These are phyloP conservation scores for Drosophila setifemur DNA, from an alignment of 1,140 invertebrate species.

Conservation along the genomic window DNA sequence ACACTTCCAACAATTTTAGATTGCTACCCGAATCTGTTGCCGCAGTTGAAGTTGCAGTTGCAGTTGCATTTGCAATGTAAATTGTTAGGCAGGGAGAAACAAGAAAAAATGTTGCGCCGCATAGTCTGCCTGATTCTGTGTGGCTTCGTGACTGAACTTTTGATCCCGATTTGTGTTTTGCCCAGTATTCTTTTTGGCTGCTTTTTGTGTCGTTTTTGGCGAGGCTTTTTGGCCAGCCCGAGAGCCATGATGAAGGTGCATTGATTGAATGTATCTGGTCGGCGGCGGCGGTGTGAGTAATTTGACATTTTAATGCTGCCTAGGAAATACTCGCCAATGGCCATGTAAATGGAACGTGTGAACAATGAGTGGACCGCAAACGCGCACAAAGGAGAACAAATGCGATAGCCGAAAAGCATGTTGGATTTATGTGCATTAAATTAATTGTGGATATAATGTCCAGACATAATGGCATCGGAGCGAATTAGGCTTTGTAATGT, in stretches of 20 bases:
- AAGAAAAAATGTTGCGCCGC: slow-evolving; percentile 39
- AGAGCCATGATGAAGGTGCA: slow-evolving; percentile 61
- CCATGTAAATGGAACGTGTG: slow-evolving; percentile 76
- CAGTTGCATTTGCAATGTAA: slow-evolving; percentile 31
- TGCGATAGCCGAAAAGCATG: neutral
- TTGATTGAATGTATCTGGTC: slow-evolving; percentile 60
- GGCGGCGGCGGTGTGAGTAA: slow-evolving; percentile 38
- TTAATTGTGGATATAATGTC: slow-evolving; percentile 46
- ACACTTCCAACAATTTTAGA: slow-evolving; percentile 26
- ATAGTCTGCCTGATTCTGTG: slow-evolving; percentile 61
- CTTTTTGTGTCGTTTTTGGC: slow-evolving; percentile 20
- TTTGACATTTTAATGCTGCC: slow-evolving; percentile 74
- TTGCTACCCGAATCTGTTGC: neutral
- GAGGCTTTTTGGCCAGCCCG: slow-evolving; percentile 17
- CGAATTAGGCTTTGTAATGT: slow-evolving; percentile 65
- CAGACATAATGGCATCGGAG: slow-evolving; percentile 34
- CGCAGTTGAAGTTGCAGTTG: slow-evolving; percentile 13
- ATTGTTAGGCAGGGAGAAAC: slow-evolving; percentile 8
- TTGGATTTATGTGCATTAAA: slow-evolving; percentile 56
- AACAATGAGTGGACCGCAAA: slow-evolving; percentile 54
- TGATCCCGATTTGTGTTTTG: slow-evolving; percentile 56
- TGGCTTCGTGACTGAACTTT: slow-evolving; percentile 73
- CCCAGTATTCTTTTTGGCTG: slow-evolving; percentile 19
- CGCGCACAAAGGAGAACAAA: slow-evolving; percentile 25
- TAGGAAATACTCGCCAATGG: slow-evolving; percentile 66